phyloP scores from a whole-genome alignment of 2,888 invertebrate genomes.

The Globia sparganii region DNA sequence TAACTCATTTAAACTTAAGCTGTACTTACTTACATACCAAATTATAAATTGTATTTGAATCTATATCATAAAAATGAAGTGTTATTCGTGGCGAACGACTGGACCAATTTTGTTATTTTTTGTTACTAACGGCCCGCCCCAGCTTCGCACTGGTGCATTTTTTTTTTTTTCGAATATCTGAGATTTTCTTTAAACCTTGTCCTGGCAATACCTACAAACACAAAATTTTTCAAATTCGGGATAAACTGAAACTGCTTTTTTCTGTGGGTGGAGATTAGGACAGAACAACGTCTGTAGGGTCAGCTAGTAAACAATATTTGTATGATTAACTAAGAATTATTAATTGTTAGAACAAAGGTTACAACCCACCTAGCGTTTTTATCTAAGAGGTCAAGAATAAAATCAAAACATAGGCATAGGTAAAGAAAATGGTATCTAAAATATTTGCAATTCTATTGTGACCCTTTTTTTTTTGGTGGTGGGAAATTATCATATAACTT shows the following conservation, averaged over 20 bases:
- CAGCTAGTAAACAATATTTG: not conserved
- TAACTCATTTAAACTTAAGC: not conserved
- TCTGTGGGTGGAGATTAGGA: not conserved
- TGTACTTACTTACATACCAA: not conserved
- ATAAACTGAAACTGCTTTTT: no score
- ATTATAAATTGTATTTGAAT: not conserved
- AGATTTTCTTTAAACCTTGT: no score
- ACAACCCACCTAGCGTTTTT: not conserved
- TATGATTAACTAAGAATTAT: not conserved
- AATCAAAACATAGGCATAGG: not conserved
- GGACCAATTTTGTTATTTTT: not conserved
- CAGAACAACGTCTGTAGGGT: not conserved
- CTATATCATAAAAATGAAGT: not conserved
- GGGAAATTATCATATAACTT: no score
- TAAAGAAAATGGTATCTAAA: not conserved
- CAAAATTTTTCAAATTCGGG: no score
- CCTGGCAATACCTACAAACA: no score
- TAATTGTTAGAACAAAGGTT: not conserved
- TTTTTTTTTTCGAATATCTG: no score
- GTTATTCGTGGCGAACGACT: not conserved
- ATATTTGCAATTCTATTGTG: not conserved
- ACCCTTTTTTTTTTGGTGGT: no score
- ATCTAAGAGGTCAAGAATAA: not conserved
- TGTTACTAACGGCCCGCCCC: no score
- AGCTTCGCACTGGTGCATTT: no score